These are phyloP conservation scores for Athene cunicularia DNA, from an alignment of 2,113 vertebrate species.

Conservation along the genomic window DNA sequence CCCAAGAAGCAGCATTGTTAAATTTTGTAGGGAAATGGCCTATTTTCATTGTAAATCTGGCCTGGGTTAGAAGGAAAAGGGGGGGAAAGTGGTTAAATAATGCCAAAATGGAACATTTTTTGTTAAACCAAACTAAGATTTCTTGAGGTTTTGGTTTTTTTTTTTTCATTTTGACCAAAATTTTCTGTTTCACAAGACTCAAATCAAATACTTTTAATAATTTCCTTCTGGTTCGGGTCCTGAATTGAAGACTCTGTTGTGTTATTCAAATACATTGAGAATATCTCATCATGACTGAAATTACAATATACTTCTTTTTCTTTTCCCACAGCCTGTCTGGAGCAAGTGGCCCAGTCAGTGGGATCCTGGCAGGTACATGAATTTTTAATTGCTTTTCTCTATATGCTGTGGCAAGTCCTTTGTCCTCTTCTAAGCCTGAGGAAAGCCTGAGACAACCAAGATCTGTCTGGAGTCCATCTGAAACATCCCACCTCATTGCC, in stretches of 20 bases:
- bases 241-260: background rate
- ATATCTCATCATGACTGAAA: background rate
- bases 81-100: background rate
- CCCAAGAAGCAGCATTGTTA: accelerated
- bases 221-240: background rate
- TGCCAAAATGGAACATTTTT: background rate
- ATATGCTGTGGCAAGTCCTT: background rate
- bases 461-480: background rate
- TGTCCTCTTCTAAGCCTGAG: background rate
- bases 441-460: background rate
- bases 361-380: slow-evolving; percentile 38
- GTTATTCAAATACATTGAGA: background rate
- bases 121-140: background rate
- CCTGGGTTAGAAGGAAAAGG: background rate
- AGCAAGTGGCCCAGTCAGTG: background rate
- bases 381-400: background rate
- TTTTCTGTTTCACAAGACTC: background rate
- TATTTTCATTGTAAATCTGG: background rate
- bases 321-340: slow-evolving; percentile 29
- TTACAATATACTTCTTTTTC: background rate
- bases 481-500: background rate
- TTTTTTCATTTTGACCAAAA: background rate
- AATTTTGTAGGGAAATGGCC: background rate
- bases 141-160: background rate
- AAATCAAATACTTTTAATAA: background rate